Conservation (phyloP, 2,797 vertebrate genomes). For the Limosa lapponica region DNA sequence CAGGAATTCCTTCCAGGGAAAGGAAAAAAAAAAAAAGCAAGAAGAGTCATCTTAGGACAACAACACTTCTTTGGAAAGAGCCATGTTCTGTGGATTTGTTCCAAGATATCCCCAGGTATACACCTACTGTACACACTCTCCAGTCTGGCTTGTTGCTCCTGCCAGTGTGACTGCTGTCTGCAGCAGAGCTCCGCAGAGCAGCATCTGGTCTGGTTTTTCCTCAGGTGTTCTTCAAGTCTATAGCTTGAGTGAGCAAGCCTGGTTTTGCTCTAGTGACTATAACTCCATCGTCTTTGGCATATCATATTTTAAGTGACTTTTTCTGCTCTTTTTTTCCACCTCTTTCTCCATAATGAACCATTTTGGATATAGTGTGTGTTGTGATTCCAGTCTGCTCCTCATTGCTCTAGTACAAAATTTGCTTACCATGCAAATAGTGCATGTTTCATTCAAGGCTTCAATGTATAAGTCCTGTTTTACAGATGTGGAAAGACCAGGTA, state of each 20-base stretch:
- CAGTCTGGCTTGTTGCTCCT: not conserved
- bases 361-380: not conserved
- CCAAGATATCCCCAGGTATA: not conserved
- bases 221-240: not conserved
- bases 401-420: not conserved
- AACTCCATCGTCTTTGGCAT: not conserved
- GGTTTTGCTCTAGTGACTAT: not conserved
- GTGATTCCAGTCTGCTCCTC: not conserved
- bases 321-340: not conserved
- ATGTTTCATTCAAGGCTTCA: not conserved
- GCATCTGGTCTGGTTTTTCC: not conserved
- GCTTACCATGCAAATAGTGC: not conserved
- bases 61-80: not conserved
- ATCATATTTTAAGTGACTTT: not conserved
- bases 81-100: slow-evolving; percentile 1
- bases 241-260: not conserved
- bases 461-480: not conserved
- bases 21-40: not conserved
- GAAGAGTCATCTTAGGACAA: slow-evolving; percentile 4
- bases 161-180: not conserved
- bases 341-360: not conserved
- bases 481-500: not conserved
- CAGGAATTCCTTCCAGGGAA: not conserved
- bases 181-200: not conserved
- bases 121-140: not conserved